A percentile compares a stretch with the other conserved stretches of the same genome.
phyloP scores from a whole-genome alignment of 2,888 invertebrate species.

The Perdita meconis region DNA sequence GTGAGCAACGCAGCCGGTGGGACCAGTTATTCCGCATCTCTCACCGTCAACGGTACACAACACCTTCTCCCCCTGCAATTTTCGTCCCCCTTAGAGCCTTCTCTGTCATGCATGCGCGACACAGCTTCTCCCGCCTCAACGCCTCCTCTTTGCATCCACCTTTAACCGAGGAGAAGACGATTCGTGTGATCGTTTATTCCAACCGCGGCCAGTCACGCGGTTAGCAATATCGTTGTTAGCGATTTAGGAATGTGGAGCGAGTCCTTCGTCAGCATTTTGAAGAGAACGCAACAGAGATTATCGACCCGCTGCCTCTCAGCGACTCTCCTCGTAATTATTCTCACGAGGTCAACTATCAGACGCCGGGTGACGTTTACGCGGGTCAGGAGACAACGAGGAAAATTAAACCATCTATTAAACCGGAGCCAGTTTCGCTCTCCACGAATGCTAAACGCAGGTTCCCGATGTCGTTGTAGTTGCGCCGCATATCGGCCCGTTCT shows the following conservation, averaged over 20 bases:
- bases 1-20: slow-evolving; percentile 88
- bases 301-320: background rate
- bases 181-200: slow-evolving; percentile 2
- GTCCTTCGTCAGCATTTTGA: slow-evolving; percentile 5
- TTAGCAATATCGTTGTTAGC: too few relatives aligned
- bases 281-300: background rate
- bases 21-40: slow-evolving; percentile 86
- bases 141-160: slow-evolving; percentile 13
- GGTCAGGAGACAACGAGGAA: background rate
- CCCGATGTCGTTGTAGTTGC: slow-evolving; percentile 83
- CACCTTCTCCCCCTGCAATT: slow-evolving; percentile 6
- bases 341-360: slow-evolving; percentile 3
- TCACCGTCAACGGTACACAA: slow-evolving; percentile 88
- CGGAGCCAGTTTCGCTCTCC: background rate
- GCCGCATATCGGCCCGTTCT: slow-evolving; percentile 84
- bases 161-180: background rate
- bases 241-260: slow-evolving; percentile 3
- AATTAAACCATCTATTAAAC: slow-evolving; percentile 17
- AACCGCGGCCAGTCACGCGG: too few relatives aligned
- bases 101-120: slow-evolving; percentile 39
- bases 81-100: slow-evolving; percentile 2
- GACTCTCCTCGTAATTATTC: background rate
- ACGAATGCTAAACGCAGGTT: slow-evolving; percentile 31
- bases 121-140: background rate
- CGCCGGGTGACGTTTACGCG: background rate